Evolutionary conservation across 2,797 vertebrate genomes (phyloP), one percentile per base, ranked within the genome.

Genomic region (Hirundo rustica): DNA sequence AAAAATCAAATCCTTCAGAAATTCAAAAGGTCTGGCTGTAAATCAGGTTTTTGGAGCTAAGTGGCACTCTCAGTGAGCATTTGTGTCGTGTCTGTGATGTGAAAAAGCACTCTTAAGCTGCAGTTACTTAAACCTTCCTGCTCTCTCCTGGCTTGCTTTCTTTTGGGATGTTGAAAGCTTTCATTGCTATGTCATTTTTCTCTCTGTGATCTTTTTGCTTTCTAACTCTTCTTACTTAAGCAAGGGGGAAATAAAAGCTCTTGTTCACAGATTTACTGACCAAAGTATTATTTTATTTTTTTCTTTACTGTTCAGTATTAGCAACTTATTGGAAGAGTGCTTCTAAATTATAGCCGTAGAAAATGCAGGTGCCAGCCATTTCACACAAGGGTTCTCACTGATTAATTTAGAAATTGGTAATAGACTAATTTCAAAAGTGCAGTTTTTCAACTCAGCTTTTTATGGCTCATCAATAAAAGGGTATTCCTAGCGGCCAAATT

Each of bases 161-260:
- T 61, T 81, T 48, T 75, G 51, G 66, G 36, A 66, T 77, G 12
- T 38, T 75, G 70, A 74, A 88, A 94, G 48, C 48, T 92, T 88
- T 86, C n/a, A 34, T 32, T 61, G 66, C 87, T 86, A 5, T 34
- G 40, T 38, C 75, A 15, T 78, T 91, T 91, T 44, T 62, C 44
- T 53, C 8, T 77, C 34, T 2, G 1, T 67, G 86, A 55, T 58
- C 45, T 36, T 80, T 88, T 53, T 83, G 21, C 57, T 76, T 57
- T 92, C 82, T 75, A 54, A 58, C 11, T 47, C 18, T 68, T 58
- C 26, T 54, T 80, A 32, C 30, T 95, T 65, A 72, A 75, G 70
- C 23, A 81, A 79, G 27, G 11, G 32, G 17, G 38, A 80, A 80
- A 61, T 48, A 32, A 67, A 65, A 89, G 34, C 9, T 51, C 19